Percentiles rank a stretch among this genome's conserved stretches.
These are phyloP conservation scores for Artibeus lituratus DNA, from an alignment of 2,797 vertebrate genomes.

Conservation along the genomic window DNA sequence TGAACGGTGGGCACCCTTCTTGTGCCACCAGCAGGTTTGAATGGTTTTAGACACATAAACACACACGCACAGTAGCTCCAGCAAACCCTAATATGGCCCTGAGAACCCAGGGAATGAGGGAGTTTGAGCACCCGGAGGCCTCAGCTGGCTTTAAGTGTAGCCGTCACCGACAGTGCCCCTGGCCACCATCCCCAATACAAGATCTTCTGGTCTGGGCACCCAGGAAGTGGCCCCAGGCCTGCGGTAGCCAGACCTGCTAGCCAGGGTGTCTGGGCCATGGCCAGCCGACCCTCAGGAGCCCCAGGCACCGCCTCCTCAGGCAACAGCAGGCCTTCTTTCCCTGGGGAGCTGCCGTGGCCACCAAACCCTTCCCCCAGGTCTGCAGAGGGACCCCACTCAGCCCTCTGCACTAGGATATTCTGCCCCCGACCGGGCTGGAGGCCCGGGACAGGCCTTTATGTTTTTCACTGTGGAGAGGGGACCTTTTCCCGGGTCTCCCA, in stretches of 20 bases:
- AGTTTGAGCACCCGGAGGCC: background rate
- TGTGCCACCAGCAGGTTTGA: background rate
- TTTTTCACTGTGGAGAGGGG: background rate
- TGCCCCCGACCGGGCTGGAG: background rate
- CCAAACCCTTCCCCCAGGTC: background rate
- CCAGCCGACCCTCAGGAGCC: background rate
- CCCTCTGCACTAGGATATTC: background rate
- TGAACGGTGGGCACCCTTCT: background rate
- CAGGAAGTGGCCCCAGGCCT: background rate
- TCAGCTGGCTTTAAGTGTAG: background rate
- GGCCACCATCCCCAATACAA: background rate
- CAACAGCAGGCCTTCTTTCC: background rate
- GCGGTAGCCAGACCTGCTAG: background rate
- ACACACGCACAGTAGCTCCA: background rate
- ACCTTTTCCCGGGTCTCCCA: background rate
- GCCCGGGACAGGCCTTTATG: background rate
- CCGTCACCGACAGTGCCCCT: background rate
- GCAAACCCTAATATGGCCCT: background rate
- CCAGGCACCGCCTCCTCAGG: background rate
- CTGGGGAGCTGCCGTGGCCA: background rate
- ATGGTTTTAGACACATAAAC: background rate
- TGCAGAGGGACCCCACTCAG: background rate
- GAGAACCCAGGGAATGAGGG: background rate
- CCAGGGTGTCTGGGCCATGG: background rate
- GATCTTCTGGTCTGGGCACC: background rate